Conservation (phyloP, 2,113 vertebrate species). For the Barbus barbus region DNA sequence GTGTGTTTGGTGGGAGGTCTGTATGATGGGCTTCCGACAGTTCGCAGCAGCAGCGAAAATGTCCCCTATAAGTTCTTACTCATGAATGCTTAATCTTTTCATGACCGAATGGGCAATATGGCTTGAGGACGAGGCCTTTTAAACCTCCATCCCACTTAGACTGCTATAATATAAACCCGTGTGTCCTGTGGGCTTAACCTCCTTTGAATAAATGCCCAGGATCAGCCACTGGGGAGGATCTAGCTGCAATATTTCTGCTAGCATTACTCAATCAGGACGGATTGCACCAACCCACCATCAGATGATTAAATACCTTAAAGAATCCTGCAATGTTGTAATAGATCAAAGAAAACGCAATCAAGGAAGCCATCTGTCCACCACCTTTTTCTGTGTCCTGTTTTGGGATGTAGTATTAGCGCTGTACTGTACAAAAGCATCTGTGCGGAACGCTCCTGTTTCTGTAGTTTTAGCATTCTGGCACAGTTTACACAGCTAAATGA, state of each 20-base stretch:
- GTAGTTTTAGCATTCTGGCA: slow-evolving; percentile 23
- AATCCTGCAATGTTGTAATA: slow-evolving; percentile 16
- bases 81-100: slow-evolving; percentile 74
- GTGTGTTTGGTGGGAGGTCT: not conserved
- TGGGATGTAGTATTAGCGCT: not conserved
- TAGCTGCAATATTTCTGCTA: slow-evolving; percentile 58
- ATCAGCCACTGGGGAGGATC: slow-evolving; percentile 55
- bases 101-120: slow-evolving; percentile 63
- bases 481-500: slow-evolving; percentile 34
- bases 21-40: not conserved
- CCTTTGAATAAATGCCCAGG: slow-evolving; percentile 62
- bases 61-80: slow-evolving; percentile 53
- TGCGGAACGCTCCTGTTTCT: slow-evolving; percentile 15
- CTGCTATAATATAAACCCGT: slow-evolving; percentile 51
- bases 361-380: slow-evolving; percentile 21
- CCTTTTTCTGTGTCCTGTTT: slow-evolving; percentile 11
- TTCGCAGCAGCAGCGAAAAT: not conserved
- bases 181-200: slow-evolving; percentile 49
- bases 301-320: slow-evolving; percentile 66
- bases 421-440: slow-evolving; percentile 16
- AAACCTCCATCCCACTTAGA: slow-evolving; percentile 24
- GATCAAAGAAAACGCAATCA: slow-evolving; percentile 11
- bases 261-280: slow-evolving; percentile 59
- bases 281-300: slow-evolving; percentile 61
- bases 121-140: not conserved